These are phyloP conservation scores for Lasioglossum pauxillum DNA, from an alignment of 2,888 invertebrate species.

Conservation along the genomic window DNA sequence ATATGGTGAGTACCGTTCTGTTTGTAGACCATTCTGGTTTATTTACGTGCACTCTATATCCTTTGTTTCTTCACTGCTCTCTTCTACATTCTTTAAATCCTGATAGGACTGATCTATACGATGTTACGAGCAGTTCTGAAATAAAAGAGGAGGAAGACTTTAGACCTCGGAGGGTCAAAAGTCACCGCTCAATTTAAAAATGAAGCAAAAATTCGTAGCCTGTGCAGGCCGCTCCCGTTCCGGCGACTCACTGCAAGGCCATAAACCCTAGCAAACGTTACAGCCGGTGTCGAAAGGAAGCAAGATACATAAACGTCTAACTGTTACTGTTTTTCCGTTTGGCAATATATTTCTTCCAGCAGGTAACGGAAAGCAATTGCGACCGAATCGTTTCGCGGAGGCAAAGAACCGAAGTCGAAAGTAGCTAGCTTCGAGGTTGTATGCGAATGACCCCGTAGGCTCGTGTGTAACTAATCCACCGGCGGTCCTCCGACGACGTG, in stretches of 20 bases:
- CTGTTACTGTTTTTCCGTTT: neutral
- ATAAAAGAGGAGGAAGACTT: no score
- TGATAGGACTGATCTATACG: no score
- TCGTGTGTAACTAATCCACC: conserved; percentile 3
- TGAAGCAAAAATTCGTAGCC: no score
- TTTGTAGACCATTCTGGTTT: neutral
- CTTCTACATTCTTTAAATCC: no score
- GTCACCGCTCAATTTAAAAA: no score
- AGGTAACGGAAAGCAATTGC: neutral
- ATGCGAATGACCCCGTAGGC: neutral
- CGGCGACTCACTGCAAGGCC: neutral
- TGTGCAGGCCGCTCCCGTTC: neutral
- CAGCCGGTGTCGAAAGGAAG: neutral
- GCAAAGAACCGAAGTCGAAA: neutral
- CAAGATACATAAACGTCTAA: neutral
- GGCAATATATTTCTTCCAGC: conserved; percentile 2
- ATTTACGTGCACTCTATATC: no score
- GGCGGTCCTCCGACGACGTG: conserved; percentile 8
- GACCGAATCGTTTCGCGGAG: neutral
- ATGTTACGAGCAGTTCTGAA: no score
- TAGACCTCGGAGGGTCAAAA: no score
- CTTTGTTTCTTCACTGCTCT: neutral
- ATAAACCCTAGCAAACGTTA: neutral
- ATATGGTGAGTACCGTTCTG: neutral
- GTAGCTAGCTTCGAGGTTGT: neutral